Evolutionary conservation across 30 jellyfish, hydroid and myxozoan species (phyloP), one percentile per base, ranked within the genome.

Genomic region (Aurelia aurita complex sp. Pacific): DNA sequence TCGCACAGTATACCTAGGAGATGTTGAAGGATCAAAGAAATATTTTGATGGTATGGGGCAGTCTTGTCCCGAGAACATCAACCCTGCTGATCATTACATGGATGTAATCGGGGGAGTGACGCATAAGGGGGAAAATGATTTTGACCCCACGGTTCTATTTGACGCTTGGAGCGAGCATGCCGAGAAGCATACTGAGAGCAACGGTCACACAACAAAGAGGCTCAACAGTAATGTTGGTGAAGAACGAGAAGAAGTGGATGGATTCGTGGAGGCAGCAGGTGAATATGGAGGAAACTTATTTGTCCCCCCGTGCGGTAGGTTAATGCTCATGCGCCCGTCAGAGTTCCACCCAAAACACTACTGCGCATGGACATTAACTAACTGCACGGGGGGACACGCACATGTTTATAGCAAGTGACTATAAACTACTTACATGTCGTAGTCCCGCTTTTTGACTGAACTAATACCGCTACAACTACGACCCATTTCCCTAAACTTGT

Each of bases 51-150:
- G 38, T 2, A 51, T 86, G 80, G 95, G 85, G 8, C 34, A 51
- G 35, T 61, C 66, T 2, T 67, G 82, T 19, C 95, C 95, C 6
- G 79, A 69, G 14, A 67, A 76, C 74, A 79, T 76, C 36, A 86
- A 86, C 85, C 95, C 95, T 11, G 95, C 95, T 32, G 95, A 86
- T 46, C 78, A 55, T 19, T 86, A 86, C 85, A 86, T 86, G 95
- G 95, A 86, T 50, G 89, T 86, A 8, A 86, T 86, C 9, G 95
- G 95, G 2, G 95, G 95, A 18, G 85, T 86, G 52, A 63, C 46
- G 40, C 74, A 86, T 53, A 57, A 66, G 42, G 76, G 73, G 7
- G 81, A 76, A 74, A 89, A 52, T 16, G 19, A 76, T 5, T 74
- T 42, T 68, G 63, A 67, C 42, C 89, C 89, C 1, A 43, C 1